Evolutionary conservation across 2,888 invertebrate species (phyloP), one percentile per base, ranked within the genome.

Genomic region (Sarcophaga subvicina): DNA sequence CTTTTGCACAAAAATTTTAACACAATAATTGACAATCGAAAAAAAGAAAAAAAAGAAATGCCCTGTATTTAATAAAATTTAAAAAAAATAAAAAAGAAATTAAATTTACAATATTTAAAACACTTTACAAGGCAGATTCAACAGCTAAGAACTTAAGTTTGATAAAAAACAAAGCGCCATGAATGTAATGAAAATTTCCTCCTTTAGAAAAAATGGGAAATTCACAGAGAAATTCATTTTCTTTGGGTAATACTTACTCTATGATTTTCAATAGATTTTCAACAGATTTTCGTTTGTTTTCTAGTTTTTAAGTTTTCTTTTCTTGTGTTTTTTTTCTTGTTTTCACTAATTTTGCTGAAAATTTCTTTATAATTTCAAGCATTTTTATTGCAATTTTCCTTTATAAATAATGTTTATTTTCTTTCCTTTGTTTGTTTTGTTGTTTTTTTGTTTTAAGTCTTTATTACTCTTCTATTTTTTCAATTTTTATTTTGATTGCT

Each of bases 281-380:
- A 76, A 73, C 69, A 79, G 49, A 79, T 66, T 83, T 83, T 83
- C 83, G 83, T 83, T 83, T 83, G 83, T 79, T 83, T 37, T 64
- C 3, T 73, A 14, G 2, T 17, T 47, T 64, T 22, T 59, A 20
- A 6, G 22, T 79, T 47, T n/a, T n/a, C n/a, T n/a, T 54, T 20
- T 27, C n/a, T 37, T 14, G 22, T 49, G n/a, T 14, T 75, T 76
- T 63, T 11, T 22, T 45, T 72, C 37, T 3, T 4, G 27, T 81
- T 66, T 2, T 63, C 47, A 11, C 20, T 64, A 47, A 17, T 59
- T 67, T 60, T 54, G 69, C 54, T 17, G 14, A 54, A 17, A 54
- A 14, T 54, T 54, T 54, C 54, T 4, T 54, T 54, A 14, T 54
- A 54, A 14, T 54, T 54, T 54, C 37, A 37, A 37, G 37, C 37